Base-by-base conservation (phyloP, 37 sponge, comb jelly and placozoan species). In the Petrosia ficiformis region DNA sequence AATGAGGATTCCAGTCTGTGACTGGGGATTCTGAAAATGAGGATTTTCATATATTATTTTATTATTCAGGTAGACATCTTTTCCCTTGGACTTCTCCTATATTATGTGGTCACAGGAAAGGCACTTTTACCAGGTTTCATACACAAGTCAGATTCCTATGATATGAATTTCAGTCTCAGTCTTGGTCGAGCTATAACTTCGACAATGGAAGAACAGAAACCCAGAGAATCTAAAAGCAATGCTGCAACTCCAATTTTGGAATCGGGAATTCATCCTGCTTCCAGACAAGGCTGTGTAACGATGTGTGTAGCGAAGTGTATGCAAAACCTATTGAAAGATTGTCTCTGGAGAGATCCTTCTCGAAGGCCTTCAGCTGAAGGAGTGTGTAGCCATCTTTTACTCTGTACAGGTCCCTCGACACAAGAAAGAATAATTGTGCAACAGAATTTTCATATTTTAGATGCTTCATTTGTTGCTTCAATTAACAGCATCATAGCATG, bases 21-120 rank as follows among this genome's bases (percentile, higher is more conserved):
- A 16, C 35, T 25, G 48, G 1, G 26, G 44, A 14, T 57, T 40
- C 42, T 40, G 42, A 22, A 33, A 64, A 39, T 24, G 41, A 21
- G 39, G 2, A 21, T 5, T 54, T 54, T 48, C n/a, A 31, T 33
- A 21, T 31, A 73, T 59, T 14, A 22, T 31, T 59, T 59, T 26
- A 10, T 32, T 29, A 28, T 60, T 16, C 72, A 87, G 87, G 87
- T 87, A 44, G 87, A 87, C 68, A 81, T 87, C 1, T 87, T 87
- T 34, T 87, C 87, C 41, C 77, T 87, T 66, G 87, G 72, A 0
- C 71, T 87, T 21, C 61, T 87, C 22, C 72, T 87, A 11, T 76
- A 77, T 57, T n/a, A 30, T 16, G 74, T 87, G 28, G 87, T 87
- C 57, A 87, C 82, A 1, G 87, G 87, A 2, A 71, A 71, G 0